These are phyloP conservation scores for Drosophila nr. medialis DNA, from an alignment of 2,888 invertebrate species.

Conservation along the genomic window DNA sequence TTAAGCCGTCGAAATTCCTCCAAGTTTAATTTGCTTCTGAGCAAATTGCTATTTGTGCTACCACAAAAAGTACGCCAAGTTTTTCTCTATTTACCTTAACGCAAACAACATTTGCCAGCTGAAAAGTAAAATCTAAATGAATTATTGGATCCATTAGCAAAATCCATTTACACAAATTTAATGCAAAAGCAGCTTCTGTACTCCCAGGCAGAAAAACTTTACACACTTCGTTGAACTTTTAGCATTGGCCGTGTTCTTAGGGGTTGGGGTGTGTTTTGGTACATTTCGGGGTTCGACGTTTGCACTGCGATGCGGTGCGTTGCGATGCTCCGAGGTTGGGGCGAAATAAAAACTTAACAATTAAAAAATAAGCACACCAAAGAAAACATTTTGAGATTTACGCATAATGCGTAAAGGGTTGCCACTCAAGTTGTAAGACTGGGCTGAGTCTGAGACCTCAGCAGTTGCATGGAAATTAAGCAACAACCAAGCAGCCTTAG, in stretches of 20 bases:
- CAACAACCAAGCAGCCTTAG: neutral
- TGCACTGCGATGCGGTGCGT: conserved; percentile 2
- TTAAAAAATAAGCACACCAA: conserved; percentile 77
- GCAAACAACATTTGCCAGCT: conserved; percentile 75
- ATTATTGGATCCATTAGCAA: conserved; percentile 84
- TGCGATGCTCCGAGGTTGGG: conserved; percentile 15
- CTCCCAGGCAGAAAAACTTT: conserved; percentile 67
- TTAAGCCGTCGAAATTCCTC: conserved; percentile 14
- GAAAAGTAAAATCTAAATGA: conserved; percentile 82
- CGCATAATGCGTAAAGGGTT: conserved; percentile 76
- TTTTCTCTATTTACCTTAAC: conserved; percentile 70
- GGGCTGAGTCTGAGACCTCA: conserved; percentile 38
- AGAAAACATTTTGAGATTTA: conserved; percentile 79
- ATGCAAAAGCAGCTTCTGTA: conserved; percentile 73
- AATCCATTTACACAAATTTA: conserved; percentile 83
- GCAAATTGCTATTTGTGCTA: conserved; percentile 30
- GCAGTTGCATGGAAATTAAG: conserved; percentile 78
- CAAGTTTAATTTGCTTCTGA: conserved; percentile 19
- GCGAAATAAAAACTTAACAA: conserved; percentile 78
- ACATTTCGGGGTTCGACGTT: conserved; percentile 34
- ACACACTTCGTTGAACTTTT: conserved; percentile 82
- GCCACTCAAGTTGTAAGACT: conserved; percentile 34
- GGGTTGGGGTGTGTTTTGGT: conserved; percentile 20
- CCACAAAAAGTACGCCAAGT: conserved; percentile 67
- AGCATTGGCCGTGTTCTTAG: conserved; percentile 41